phyloP scores from a whole-genome alignment of 1,140 invertebrate species.

The Dysdera silvatica region DNA sequence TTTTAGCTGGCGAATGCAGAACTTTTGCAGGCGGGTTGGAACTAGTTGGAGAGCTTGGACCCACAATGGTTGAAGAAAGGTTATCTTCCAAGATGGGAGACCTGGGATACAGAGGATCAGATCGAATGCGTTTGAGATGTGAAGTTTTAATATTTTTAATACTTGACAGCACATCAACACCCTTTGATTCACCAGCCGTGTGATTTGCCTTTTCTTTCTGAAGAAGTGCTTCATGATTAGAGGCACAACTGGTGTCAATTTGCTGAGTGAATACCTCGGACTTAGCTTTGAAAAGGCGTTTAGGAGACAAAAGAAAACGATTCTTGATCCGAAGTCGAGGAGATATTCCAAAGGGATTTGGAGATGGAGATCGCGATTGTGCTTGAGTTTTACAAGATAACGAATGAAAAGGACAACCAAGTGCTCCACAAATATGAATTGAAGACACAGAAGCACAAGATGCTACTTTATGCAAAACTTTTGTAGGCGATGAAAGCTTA shows the following conservation, averaged over 20 bases:
- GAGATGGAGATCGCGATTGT: conserved; percentile 29
- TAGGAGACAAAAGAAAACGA: conserved; percentile 11
- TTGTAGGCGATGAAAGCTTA: conserved; percentile 19
- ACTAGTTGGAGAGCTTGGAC: conserved; percentile 28
- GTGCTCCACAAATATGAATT: not conserved
- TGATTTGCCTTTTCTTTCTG: conserved; percentile 23
- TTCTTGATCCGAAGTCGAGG: not conserved
- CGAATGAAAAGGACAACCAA: conserved; percentile 16
- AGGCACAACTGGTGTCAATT: conserved; percentile 10
- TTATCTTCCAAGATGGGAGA: conserved; percentile 35
- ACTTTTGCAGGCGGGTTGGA: conserved; percentile 21
- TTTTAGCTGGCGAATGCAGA: conserved; percentile 48
- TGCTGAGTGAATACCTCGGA: conserved; percentile 21
- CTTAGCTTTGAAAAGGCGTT: conserved; percentile 15
- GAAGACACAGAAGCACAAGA: conserved; percentile 18
- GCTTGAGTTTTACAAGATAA: not conserved
- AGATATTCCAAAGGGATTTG: conserved; percentile 6
- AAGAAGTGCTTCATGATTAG: conserved; percentile 2
- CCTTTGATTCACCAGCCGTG: conserved; percentile 15
- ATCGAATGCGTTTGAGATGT: conserved; percentile 28
- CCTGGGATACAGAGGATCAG: conserved; percentile 34
- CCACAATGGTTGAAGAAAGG: conserved; percentile 36
- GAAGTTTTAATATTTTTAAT: conserved; percentile 2
- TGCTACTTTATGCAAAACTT: conserved; percentile 12
- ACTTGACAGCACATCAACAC: conserved; percentile 18